These are phyloP conservation scores for Pluvianellus socialis DNA, from an alignment of 2,113 vertebrate genomes.

Conservation along the genomic window DNA sequence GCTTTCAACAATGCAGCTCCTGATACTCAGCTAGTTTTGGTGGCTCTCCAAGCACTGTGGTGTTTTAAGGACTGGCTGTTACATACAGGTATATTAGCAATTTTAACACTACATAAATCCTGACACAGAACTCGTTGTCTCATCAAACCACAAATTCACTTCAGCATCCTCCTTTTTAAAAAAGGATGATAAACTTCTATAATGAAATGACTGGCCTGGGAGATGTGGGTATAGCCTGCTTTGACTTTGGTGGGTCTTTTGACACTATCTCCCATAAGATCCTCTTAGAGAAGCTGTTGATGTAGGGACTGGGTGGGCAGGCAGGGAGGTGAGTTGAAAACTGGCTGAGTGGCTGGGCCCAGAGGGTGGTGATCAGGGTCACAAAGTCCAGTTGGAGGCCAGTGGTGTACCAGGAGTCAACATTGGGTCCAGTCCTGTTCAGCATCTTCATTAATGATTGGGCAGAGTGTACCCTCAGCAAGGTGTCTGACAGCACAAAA, in stretches of 20 bases:
- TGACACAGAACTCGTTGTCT: not conserved
- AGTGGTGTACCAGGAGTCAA: not conserved
- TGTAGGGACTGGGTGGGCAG: not conserved
- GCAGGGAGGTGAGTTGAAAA: not conserved
- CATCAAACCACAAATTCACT: not conserved
- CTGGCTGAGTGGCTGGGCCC: not conserved
- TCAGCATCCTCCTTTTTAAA: not conserved
- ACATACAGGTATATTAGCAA: not conserved
- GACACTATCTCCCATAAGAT: not conserved
- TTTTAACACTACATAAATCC: not conserved
- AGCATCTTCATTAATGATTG: not conserved
- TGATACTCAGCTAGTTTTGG: not conserved
- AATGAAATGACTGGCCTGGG: not conserved
- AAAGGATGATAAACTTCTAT: not conserved
- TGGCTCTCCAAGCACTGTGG: not conserved
- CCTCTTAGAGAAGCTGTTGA: not conserved
- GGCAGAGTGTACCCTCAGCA: not conserved
- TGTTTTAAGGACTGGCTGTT: not conserved
- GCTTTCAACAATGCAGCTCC: not conserved
- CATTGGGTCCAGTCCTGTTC: not conserved
- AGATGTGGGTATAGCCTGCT: not conserved
- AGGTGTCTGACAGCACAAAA: not conserved
- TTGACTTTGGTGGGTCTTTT: not conserved
- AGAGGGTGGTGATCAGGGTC: not conserved
- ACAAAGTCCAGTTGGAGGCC: not conserved